A percentile compares a stretch with the other conserved stretches of the same genome.
These are phyloP conservation scores for Chaetogeoica ovagalla DNA, from an alignment of 2,888 invertebrate species.

Conservation along the genomic window DNA sequence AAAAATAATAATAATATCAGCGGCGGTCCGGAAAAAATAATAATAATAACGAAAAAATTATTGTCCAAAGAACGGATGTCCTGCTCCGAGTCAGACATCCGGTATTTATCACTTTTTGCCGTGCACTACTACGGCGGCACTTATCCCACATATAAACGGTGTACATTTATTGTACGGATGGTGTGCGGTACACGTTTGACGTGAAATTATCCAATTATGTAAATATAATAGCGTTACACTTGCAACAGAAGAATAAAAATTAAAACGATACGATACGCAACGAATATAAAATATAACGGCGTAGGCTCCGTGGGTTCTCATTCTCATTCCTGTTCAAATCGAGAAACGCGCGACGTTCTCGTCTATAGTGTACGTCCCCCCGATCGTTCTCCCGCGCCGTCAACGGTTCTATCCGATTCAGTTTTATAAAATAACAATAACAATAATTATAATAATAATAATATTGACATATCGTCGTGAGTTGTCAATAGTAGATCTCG, in stretches of 20 bases:
- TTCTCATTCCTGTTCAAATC: not conserved
- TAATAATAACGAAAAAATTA: not conserved
- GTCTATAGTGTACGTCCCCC: constrained; percentile 26
- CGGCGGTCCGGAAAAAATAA: constrained; percentile 1
- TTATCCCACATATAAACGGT: not conserved
- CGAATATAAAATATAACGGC: not conserved
- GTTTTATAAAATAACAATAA: no score
- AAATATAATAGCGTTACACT: constrained; percentile 41
- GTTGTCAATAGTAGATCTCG: no score
- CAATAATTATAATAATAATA: no score
- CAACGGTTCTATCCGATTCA: no score
- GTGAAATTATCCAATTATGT: constrained; percentile 40
- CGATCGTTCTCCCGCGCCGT: not conserved
- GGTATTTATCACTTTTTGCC: constrained; percentile 18
- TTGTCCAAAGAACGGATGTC: constrained; percentile 43
- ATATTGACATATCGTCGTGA: no score
- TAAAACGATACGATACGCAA: no score
- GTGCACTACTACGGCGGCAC: not conserved
- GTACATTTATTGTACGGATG: no score
- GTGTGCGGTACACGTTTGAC: not conserved
- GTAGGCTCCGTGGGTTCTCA: constrained; percentile 17
- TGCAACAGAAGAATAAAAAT: not conserved
- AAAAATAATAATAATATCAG: not conserved
- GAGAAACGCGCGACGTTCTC: constrained; percentile 19
- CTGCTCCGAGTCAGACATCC: constrained; percentile 37